Evolutionary conservation across 2,113 vertebrate genomes (phyloP).

Genomic region (Ornithorhynchus anatinus): DNA sequence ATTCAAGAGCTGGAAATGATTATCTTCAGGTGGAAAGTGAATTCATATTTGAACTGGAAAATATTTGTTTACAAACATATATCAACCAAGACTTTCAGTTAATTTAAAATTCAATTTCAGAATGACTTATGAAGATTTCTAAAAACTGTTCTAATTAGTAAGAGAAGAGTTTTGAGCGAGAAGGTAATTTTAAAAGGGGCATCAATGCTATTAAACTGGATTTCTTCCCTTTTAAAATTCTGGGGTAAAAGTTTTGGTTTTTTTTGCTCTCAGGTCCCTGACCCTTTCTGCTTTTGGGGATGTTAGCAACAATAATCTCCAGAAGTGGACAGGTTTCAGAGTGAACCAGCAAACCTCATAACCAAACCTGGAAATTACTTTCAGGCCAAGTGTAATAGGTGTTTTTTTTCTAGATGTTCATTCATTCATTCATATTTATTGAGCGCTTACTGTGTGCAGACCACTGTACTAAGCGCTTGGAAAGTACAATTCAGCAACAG

Average conservation of each 20-base stretch:
- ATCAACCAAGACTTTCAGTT: conserved; percentile 1
- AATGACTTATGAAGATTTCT: neutral
- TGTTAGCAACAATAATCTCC: too few relatives aligned
- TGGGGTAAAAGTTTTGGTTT: neutral
- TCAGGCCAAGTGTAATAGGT: neutral
- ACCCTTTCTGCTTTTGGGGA: neutral
- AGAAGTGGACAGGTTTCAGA: neutral
- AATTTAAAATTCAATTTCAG: neutral
- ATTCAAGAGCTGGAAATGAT: neutral
- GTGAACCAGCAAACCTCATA: neutral
- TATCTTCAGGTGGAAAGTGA: conserved; percentile 6
- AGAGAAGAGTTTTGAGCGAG: neutral
- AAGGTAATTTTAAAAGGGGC: neutral
- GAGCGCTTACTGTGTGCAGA: too few relatives aligned
- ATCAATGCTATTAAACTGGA: neutral
- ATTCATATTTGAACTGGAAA: neutral
- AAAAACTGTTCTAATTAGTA: neutral
- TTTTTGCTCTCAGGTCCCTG: neutral
- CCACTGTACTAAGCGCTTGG: too few relatives aligned
- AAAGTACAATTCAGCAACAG: too few relatives aligned
- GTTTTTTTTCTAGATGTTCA: too few relatives aligned
- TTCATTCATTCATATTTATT: too few relatives aligned
- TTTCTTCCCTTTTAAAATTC: neutral
- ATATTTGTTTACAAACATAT: neutral
- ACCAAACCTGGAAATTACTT: neutral